Conservation (phyloP, 2,113 vertebrate species). For the Guaruba guarouba region DNA sequence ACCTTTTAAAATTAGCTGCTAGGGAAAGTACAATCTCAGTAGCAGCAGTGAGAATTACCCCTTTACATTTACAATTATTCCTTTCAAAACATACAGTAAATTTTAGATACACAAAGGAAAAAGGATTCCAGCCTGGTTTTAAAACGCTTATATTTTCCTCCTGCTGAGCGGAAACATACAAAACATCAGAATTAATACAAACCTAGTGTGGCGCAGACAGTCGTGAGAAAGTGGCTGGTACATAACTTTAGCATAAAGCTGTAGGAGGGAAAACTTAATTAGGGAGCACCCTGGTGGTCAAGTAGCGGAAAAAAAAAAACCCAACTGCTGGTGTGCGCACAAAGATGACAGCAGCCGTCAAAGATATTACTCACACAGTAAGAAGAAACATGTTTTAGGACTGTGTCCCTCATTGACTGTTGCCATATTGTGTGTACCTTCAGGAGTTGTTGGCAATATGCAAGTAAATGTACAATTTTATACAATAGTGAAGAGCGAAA, state of each 20-base stretch:
- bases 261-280: not conserved
- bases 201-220: accelerated
- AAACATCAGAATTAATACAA: not conserved
- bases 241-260: not conserved
- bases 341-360: not conserved
- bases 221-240: not conserved
- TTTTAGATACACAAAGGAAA: not conserved
- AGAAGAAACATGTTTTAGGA: not conserved
- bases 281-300: conserved; percentile 18
- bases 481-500: not conserved
- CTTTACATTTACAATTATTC: not conserved
- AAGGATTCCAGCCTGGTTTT: not conserved
- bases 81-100: not conserved
- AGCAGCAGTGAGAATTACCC: not conserved
- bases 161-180: not conserved
- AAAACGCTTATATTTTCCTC: not conserved
- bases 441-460: not conserved
- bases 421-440: not conserved
- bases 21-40: not conserved
- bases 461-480: not conserved
- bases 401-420: not conserved
- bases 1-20: not conserved
- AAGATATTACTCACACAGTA: not conserved
- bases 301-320: not conserved
- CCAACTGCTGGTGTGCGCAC: not conserved